Evolutionary conservation across 2,797 vertebrate genomes (phyloP), one percentile per base, ranked within the genome.

Genomic region (Malacoctenus gilli): DNA sequence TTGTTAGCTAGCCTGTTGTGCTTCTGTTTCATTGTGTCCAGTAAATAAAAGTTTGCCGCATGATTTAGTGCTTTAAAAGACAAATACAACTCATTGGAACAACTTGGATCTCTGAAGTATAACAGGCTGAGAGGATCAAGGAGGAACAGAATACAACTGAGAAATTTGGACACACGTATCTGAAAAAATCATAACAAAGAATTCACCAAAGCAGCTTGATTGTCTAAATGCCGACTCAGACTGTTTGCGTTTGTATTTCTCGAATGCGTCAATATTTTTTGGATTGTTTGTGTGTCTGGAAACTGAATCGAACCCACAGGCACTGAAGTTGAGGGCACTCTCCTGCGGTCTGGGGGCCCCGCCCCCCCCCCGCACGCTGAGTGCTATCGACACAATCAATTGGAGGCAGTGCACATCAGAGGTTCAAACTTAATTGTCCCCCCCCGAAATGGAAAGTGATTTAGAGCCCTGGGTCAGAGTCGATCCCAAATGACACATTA

Each of bases 371-470:
- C 9, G 25, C 25, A 59, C 51, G 68, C 60, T 59, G 76, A 86
- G 79, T 74, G 67, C 80, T 73, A 81, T 83, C 46, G 51, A 83
- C 67, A 72, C 19, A 79, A 80, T 83, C 83, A 79, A 70, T 77
- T 20, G 55, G 59, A 54, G 50, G 66, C 65, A 19, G 52, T 16
- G 28, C 68, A 80, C 72, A 80, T 77, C 76, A 44, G 59, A 57
- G 62, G 51, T 71, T 78, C 67, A 77, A 80, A 84, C 79, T 71
- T 81, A 83, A 87, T 85, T 87, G 77, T 75, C 68, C 80, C 67
- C 68, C 80, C 67, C 81, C 67, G 68, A 83, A 86, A 78, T 81
- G 72, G 82, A 87, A 72, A 67, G 76, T 85, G 87, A 89, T 89
- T 86, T 87, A 88, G 61, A 75, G 83, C 82, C 77, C 16, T 13